These are phyloP conservation scores for Tursiops truncatus DNA, from an alignment of 2,113 vertebrate species.

Conservation along the genomic window DNA sequence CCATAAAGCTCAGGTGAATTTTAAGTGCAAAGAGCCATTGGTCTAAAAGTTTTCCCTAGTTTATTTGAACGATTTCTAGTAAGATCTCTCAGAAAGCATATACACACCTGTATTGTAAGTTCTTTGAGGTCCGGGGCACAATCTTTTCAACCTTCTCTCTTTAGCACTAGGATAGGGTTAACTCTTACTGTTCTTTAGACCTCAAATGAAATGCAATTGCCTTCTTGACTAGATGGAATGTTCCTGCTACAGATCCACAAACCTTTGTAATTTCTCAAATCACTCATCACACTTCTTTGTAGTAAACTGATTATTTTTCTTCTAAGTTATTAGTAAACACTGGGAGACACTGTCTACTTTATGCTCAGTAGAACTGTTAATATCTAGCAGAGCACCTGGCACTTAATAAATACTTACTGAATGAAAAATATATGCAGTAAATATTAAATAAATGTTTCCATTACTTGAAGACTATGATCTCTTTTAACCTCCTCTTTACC, in stretches of 20 bases:
- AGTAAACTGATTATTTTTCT: background rate
- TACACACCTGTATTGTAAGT: background rate
- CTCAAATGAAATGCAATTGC: background rate
- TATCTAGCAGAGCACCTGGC: background rate
- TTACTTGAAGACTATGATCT: background rate
- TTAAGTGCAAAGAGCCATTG: background rate
- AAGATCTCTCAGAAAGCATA: background rate
- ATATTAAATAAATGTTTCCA: slow-evolving; percentile 5
- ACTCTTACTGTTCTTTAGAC: background rate
- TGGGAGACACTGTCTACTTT: background rate
- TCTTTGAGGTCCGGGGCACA: background rate
- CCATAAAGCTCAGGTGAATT: background rate
- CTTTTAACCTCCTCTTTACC: background rate
- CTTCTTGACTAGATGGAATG: background rate
- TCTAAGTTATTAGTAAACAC: background rate
- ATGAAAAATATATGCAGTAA: background rate
- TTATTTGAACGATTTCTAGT: background rate
- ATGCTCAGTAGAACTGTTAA: background rate
- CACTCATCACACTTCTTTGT: background rate
- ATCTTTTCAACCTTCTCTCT: background rate
- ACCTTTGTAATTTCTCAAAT: background rate
- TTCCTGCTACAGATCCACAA: background rate
- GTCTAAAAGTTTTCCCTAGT: background rate
- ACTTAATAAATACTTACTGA: background rate
- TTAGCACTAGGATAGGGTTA: background rate